Conservation (phyloP, 2,888 invertebrate species). For the Osedax fenrisi region DNA sequence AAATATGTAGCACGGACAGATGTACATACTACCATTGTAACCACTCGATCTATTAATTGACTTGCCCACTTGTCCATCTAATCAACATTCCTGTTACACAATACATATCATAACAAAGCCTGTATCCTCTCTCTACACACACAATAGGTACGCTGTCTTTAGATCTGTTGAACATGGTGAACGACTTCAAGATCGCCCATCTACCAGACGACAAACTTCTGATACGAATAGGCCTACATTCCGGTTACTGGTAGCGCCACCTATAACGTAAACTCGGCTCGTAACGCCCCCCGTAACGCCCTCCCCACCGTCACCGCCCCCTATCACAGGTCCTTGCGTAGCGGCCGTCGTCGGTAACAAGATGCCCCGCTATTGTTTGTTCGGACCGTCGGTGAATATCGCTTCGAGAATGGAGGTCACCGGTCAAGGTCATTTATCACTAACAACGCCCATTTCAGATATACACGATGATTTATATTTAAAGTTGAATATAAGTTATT, state of each 20-base stretch:
- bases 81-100: not conserved
- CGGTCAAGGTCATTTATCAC: slow-evolving; percentile 1
- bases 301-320: too few species aligned
- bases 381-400: slow-evolving; percentile 18
- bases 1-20: too few species aligned
- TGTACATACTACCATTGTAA: too few species aligned
- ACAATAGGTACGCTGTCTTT: slow-evolving; percentile 20
- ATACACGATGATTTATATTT: not conserved
- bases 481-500: too few species aligned
- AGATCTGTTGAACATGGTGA: slow-evolving; percentile 26
- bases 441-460: slow-evolving; percentile 9
- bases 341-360: slow-evolving; percentile 33
- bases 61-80: too few species aligned
- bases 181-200: slow-evolving; percentile 28
- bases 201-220: slow-evolving; percentile 23
- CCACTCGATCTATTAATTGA: too few species aligned
- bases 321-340: slow-evolving; percentile 31
- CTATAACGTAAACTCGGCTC: too few species aligned
- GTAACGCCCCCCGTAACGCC: too few species aligned
- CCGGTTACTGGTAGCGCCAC: slow-evolving; percentile 22
- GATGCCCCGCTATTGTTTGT: slow-evolving; percentile 32
- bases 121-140: too few species aligned
- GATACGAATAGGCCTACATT: slow-evolving; percentile 32
- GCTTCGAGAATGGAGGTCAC: not conserved
- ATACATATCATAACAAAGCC: not conserved